A percentile compares a stretch with the other conserved stretches of the same genome.
Conservation (phyloP, 2,888 invertebrate genomes). For the Linnaemya vulpina region DNA sequence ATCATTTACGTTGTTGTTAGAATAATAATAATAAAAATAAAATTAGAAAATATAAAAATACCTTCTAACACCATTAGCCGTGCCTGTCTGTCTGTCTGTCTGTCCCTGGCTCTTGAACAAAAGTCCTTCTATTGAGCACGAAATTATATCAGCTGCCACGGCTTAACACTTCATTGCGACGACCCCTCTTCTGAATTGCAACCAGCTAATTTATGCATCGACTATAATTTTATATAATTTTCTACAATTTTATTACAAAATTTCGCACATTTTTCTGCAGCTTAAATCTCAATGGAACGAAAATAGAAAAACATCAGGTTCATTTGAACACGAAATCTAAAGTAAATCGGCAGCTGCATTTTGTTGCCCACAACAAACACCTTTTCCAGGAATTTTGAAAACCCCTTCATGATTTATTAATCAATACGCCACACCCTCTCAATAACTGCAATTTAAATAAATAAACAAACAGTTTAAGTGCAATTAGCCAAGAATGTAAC, state of each 20-base stretch:
- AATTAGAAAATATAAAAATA: background rate
- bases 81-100: no score
- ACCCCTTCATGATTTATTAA: slow-evolving; percentile 9
- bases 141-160: slow-evolving; percentile 34
- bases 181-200: background rate
- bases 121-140: slow-evolving; percentile 2
- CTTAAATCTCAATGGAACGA: background rate
- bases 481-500: slow-evolving; percentile 24
- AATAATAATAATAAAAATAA: background rate
- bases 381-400: background rate
- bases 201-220: slow-evolving; percentile 32
- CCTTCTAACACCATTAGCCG: slow-evolving; percentile 9
- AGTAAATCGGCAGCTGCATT: slow-evolving; percentile 36
- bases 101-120: slow-evolving; percentile 9
- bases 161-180: slow-evolving; percentile 17
- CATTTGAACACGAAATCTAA: slow-evolving; percentile 11
- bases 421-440: slow-evolving; percentile 50
- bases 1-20: slow-evolving; percentile 42
- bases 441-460: slow-evolving; percentile 13
- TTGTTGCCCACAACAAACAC: slow-evolving; percentile 19
- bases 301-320: slow-evolving; percentile 30
- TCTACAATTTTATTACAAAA: slow-evolving; percentile 45
- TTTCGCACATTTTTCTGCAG: slow-evolving; percentile 37
- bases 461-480: slow-evolving; percentile 12
- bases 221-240: slow-evolving; percentile 54